phyloP scores from a whole-genome alignment of 2,888 invertebrate genomes.

The Lasioglossum lativentre region DNA sequence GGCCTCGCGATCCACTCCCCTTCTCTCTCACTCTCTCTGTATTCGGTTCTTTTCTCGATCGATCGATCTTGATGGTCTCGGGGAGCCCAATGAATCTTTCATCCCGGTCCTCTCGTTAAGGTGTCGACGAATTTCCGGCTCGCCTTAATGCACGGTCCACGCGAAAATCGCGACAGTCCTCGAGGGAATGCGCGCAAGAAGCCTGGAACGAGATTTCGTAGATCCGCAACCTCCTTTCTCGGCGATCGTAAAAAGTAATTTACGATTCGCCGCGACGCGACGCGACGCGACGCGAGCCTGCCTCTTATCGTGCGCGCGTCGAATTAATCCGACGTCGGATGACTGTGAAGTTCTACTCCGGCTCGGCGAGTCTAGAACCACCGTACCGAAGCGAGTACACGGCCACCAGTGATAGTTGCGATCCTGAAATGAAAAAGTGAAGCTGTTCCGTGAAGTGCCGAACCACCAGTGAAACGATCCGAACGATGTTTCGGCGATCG shows the following conservation, averaged over 20 bases:
- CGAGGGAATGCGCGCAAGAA: constrained; percentile 14
- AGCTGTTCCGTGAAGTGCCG: neutral
- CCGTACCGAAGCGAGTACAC: neutral
- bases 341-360: constrained; percentile 4
- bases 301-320: constrained; percentile 9
- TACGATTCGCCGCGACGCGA: constrained; percentile 8
- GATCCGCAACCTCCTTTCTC: constrained; percentile 22
- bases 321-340: constrained; percentile 9
- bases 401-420: neutral
- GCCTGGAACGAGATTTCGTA: constrained; percentile 35
- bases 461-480: neutral
- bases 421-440: neutral
- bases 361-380: neutral
- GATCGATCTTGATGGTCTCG: neutral
- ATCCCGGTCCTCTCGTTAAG: constrained; percentile 5
- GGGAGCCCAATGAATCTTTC: constrained; percentile 22
- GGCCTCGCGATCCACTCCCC: neutral
- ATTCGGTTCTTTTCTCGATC: neutral
- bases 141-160: too few species aligned
- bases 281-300: neutral
- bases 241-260: constrained; percentile 2
- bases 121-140: neutral
- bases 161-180: constrained; percentile 9
- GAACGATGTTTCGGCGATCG: neutral
- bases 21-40: neutral